These are phyloP conservation scores for Pristionchus exspectatus DNA, from an alignment of 2,888 invertebrate genomes.

Conservation along the genomic window DNA sequence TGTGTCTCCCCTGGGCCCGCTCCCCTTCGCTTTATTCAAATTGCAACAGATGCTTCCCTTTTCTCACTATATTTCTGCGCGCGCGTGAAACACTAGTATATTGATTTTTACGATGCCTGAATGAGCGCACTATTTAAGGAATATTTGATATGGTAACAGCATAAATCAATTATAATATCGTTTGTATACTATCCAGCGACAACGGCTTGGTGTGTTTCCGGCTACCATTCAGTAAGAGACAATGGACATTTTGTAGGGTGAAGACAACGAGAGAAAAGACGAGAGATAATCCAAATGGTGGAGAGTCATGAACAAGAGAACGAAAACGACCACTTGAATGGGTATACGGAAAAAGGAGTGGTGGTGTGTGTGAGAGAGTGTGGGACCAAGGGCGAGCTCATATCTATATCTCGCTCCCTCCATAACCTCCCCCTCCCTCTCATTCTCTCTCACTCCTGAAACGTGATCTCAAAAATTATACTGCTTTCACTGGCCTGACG, in stretches of 20 bases:
- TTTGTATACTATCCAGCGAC: neutral
- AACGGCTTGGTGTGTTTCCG: neutral
- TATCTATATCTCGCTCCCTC: neutral
- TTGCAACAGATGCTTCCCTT: conserved; percentile 30
- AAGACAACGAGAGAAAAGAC: neutral
- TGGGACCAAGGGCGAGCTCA: neutral
- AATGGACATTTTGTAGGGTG: neutral
- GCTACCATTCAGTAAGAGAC: neutral
- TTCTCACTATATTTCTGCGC: neutral
- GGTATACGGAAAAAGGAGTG: conserved; percentile 5
- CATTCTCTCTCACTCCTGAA: conserved; percentile 6
- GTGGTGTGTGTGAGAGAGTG: neutral
- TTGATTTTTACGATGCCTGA: neutral
- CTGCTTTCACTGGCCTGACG: neutral
- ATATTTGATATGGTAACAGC: neutral
- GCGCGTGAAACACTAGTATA: too few species aligned
- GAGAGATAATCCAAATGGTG: neutral
- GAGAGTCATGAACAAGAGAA: neutral
- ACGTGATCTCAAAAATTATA: neutral
- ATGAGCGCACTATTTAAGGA: too few species aligned
- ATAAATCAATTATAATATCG: neutral
- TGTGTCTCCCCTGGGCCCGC: conserved; percentile 11
- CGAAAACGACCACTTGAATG: conserved; percentile 28
- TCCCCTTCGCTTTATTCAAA: neutral
- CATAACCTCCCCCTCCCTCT: neutral